Evolutionary conservation across 92 coral and sea anemone genomes (phyloP), one percentile per base, ranked within the genome.

Genomic region (Bergia puertoricense): DNA sequence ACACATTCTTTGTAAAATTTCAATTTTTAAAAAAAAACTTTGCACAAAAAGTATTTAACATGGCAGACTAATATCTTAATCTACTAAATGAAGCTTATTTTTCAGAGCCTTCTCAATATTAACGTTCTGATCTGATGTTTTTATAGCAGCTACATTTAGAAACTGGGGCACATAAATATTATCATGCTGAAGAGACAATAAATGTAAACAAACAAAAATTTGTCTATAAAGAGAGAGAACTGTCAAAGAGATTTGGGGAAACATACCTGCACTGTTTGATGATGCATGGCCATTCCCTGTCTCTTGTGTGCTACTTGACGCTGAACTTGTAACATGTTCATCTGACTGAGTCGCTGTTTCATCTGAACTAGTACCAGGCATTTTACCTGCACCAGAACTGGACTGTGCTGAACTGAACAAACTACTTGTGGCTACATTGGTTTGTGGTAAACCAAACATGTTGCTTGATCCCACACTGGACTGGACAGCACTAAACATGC

Each of bases 291-390:
- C 87, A 84, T 84, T 84, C 37, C 65, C 87, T 46, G 78, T 36
- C 0, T 73, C 79, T 51, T 44, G 66, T 45, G 79, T 44, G 50
- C 67, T 45, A 16, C 65, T 84, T 0, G 79, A n/a, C 23, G 87
- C 77, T 30, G 87, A 71, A 84, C 87, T 84, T 4, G 87, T 71
- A 23, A 84, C 87, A 36, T 57, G 44, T 6, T 38, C 50, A n/a
- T 81, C 90, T 45, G 89, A 90, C 50, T 77, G 76, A 80, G 79
- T 74, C 11, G 23, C 86, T 20, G 44, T 44, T 2, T 65, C 89
- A 62, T 67, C 30, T 23, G 77, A 74, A 42, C 69, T 72, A 69
- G 74, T 45, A 6, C 76, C 81, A 40, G 86, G 48, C 4, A 80
- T 62, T 14, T 80, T 82, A 6, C 51, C 88, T 62, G 91, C 56